Conservation (phyloP, 2,113 vertebrate genomes). For the Mormoops blainvillei region DNA sequence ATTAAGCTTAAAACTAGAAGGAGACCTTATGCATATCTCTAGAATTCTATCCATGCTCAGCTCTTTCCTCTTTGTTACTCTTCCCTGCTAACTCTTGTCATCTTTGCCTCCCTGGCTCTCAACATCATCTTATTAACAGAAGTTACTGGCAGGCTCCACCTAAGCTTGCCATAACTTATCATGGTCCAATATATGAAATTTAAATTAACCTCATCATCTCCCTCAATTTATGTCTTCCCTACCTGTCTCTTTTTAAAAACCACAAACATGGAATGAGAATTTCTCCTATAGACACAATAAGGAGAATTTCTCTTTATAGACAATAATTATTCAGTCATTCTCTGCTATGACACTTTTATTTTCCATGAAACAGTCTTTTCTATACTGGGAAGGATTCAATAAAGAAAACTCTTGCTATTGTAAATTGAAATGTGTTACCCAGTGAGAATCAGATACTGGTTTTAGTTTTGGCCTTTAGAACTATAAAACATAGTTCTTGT, state of each 20-base stretch:
- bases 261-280: neutral
- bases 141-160: neutral
- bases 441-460: neutral
- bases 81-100: neutral
- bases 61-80: neutral
- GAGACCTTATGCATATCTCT: neutral
- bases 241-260: neutral
- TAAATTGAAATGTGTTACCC: neutral
- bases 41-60: neutral
- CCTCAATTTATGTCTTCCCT: neutral
- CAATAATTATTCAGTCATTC: neutral
- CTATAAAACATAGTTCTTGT: neutral
- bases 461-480: slow-evolving; percentile 9
- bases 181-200: neutral
- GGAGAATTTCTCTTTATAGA: too few relatives aligned
- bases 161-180: neutral
- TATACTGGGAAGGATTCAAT: neutral
- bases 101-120: neutral
- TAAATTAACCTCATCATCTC: neutral
- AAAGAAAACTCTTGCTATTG: neutral
- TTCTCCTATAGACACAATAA: neutral
- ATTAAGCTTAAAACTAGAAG: neutral
- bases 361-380: neutral
- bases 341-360: neutral
- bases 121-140: neutral